Evolutionary conservation across 1,140 invertebrate genomes (phyloP), one percentile per base, ranked within the genome.

Genomic region (Dendrolimus punctatus): DNA sequence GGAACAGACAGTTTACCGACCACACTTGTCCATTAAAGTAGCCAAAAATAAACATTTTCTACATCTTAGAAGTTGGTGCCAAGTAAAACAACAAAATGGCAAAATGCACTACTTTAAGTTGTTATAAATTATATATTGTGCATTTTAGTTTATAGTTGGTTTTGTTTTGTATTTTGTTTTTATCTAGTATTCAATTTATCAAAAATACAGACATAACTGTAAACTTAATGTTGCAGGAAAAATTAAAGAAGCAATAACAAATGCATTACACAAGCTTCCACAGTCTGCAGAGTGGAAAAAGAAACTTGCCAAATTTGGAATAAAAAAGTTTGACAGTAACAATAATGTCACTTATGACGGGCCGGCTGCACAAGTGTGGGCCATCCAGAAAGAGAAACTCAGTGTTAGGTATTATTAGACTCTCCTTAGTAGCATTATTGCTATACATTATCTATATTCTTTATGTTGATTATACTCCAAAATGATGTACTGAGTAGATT

Each of bases 371-470:
- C 84, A 89, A 61, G 71, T 90, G 66, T 79, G 84, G 73, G 81
- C 88, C 78, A 68, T 85, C 86, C 60, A 88, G 87, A 83, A 73
- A 68, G 69, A 80, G 78, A 73, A 87, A 80, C 70, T 87, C 77
- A 85, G 83, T 61, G 62, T 89, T 69, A 79, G 87, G 58, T 91
- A 91, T 85, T 91, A 91, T 85, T 91, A 86, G 87, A 73, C 37
- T 85, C 41, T 51, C 79, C 5, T 63, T 88, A 42, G 51, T 79
- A n/a, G 57, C 80, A 54, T 75, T 82, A 54, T 67, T 88, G 53
- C n/a, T 85, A 39, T 88, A 88, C 66, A 75, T 85, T 42, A 53
- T 88, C 48, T 87, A 87, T 68, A 80, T 87, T 68, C 65, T 86
- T 42, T 86, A 86, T 66, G 62, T 75, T 55, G 80, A 86, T 67